Base-by-base conservation (phyloP, 2,888 invertebrate genomes). In the Myopa tessellatipennis region DNA sequence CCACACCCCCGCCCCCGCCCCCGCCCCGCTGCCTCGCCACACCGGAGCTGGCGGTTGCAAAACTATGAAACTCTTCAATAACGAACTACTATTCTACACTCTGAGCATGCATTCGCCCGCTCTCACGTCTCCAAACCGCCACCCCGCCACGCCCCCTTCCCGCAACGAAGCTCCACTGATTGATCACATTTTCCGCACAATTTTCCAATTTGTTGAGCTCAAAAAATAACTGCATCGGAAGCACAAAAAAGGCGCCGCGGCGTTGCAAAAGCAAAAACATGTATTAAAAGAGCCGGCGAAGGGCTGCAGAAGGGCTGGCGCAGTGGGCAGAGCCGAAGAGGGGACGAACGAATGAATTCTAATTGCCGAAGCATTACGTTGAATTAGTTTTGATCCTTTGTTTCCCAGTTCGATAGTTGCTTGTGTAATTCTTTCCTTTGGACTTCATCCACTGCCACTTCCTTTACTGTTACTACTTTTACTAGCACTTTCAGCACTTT, bases 321-420 rank as follows among this genome's bases (percentile, higher is more conserved):
- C 14, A n/a, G 16, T 12, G 40, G 38, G 26, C 45, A 12, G 10
- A 60, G 38, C 36, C 60, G n/a, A 50, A 69, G 55, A 67, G 34
- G 58, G 40, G 60, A 72, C 8, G 50, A 71, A 71, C 75, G 80
- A 81, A 80, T 82, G 81, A 79, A 81, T 79, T 79, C 78, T 78
- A 80, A 78, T 79, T 80, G 76, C 76, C 68, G 79, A 81, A 79
- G 81, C 81, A 81, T 82, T 81, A 75, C 79, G 80, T 80, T 77
- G 81, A 82, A 82, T 82, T 80, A 75, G 81, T 82, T 82, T 80
- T 81, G 81, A 78, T 80, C 80, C 81, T 75, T 75, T 75, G 75
- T 75, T 75, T 74, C 52, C 55, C 26, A 74, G 63, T 77, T 79
- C 76, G 76, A 76, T 78, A 55, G 68, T 70, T 68, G 76, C 77